Conservation (phyloP, 2,797 vertebrate species). For the Numenius phaeopus region DNA sequence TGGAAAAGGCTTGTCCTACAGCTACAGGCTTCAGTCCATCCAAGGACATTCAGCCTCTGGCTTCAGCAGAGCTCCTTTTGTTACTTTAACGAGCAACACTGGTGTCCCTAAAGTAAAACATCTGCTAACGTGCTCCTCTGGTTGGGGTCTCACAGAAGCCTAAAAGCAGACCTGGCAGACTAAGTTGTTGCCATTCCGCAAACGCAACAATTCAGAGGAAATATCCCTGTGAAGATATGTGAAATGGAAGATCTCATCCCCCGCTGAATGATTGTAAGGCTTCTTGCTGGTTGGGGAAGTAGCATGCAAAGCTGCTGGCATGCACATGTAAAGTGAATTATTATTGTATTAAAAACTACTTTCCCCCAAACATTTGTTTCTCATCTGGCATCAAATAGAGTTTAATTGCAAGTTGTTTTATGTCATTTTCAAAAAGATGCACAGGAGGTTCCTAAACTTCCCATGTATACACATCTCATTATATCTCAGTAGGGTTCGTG, state of each 20-base stretch:
- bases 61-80: not conserved
- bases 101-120: not conserved
- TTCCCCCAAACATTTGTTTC: slow-evolving; percentile 81
- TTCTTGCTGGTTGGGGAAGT: slow-evolving; percentile 66
- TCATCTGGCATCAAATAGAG: slow-evolving; percentile 82
- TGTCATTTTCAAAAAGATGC: slow-evolving; percentile 81
- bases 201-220: slow-evolving; percentile 20
- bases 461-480: slow-evolving; percentile 82
- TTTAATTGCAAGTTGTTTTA: slow-evolving; percentile 83
- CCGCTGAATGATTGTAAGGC: slow-evolving; percentile 41
- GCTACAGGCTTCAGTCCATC: not conserved
- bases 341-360: slow-evolving; percentile 80
- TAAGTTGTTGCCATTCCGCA: not conserved
- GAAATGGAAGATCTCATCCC: slow-evolving; percentile 59
- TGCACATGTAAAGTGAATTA: slow-evolving; percentile 78
- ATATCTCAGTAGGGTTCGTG: slow-evolving; percentile 80
- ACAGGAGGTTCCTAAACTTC: slow-evolving; percentile 79
- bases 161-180: not conserved
- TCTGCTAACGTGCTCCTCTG: not conserved
- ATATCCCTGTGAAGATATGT: slow-evolving; percentile 10
- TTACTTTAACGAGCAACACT: not conserved
- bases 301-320: slow-evolving; percentile 69
- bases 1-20: not conserved
- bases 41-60: not conserved
- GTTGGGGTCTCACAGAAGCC: not conserved